Conservation (phyloP, 2,888 invertebrate genomes). For the Torymus auratus region DNA sequence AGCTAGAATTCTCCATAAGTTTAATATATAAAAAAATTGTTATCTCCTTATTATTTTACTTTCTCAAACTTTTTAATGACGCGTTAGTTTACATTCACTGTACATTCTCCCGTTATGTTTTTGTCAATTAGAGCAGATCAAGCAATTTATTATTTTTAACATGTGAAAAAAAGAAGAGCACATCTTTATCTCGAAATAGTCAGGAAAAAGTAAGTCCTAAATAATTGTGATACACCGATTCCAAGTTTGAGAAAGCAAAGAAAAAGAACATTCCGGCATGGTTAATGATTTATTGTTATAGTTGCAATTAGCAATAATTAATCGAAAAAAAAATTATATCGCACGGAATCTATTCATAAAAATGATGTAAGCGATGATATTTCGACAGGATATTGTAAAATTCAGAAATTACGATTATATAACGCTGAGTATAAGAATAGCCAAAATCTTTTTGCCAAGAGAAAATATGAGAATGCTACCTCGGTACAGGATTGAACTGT, state of each 20-base stretch:
- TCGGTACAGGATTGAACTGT: constrained; percentile 34
- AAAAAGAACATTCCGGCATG: constrained; percentile 45
- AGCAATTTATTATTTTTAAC: constrained; percentile 42
- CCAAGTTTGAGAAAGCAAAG: constrained; percentile 54
- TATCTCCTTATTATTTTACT: constrained; percentile 58
- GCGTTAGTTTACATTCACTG: constrained; percentile 32
- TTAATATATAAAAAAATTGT: constrained; percentile 62
- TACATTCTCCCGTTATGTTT: constrained; percentile 41
- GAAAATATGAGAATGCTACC: constrained; percentile 44
- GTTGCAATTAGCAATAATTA: constrained; percentile 44
- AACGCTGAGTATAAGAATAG: constrained; percentile 17
- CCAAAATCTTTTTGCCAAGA: constrained; percentile 53
- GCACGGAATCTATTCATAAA: constrained; percentile 27
- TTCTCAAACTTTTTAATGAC: constrained; percentile 50
- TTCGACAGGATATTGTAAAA: constrained; percentile 9
- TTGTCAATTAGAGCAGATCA: not conserved
- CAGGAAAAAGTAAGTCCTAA: constrained; percentile 41
- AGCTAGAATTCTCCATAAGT: constrained; percentile 65
- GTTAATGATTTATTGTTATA: constrained; percentile 48
- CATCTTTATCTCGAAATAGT: constrained; percentile 23
- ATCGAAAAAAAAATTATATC: constrained; percentile 20
- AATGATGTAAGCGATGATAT: not conserved
- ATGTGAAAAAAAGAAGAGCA: not conserved
- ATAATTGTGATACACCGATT: constrained; percentile 49
- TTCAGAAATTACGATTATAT: constrained; percentile 4